Evolutionary conservation across 2,888 invertebrate genomes (phyloP).

Genomic region (Leptothorax acervorum): DNA sequence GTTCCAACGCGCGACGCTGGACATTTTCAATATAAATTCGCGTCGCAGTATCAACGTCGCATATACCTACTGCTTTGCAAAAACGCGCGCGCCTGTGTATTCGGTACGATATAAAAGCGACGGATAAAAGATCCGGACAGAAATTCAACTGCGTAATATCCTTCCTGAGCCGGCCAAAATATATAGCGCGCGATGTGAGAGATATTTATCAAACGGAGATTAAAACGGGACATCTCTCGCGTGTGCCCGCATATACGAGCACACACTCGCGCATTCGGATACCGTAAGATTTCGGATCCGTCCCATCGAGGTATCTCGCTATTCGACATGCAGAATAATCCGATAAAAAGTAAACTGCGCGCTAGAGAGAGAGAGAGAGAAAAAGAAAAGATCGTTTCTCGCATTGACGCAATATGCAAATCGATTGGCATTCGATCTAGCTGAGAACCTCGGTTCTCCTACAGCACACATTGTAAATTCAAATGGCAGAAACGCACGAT

Average conservation of each 20-base stretch:
- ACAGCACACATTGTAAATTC: constrained; percentile 6
- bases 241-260: constrained; percentile 40
- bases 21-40: constrained; percentile 41
- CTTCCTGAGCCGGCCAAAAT: constrained; percentile 24
- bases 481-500: neutral
- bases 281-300: constrained; percentile 70
- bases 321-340: constrained; percentile 29
- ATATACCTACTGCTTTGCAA: neutral
- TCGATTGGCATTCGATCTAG: constrained; percentile 11
- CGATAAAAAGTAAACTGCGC: neutral
- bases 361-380: neutral
- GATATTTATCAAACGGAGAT: constrained; percentile 71
- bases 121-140: constrained; percentile 10
- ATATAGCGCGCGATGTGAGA: neutral
- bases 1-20: neutral
- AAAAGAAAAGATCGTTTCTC: constrained; percentile 6
- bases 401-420: constrained; percentile 39
- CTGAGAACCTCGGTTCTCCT: neutral
- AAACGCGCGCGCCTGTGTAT: neutral
- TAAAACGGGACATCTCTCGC: constrained; percentile 68
- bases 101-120: constrained; percentile 7
- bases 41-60: neutral
- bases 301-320: constrained; percentile 16
- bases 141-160: constrained; percentile 27
- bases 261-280: constrained; percentile 44